Percentiles rank a stretch among this genome's conserved stretches.
phyloP scores from a whole-genome alignment of 2,797 vertebrate species.

The Enteromius fasciolatus region DNA sequence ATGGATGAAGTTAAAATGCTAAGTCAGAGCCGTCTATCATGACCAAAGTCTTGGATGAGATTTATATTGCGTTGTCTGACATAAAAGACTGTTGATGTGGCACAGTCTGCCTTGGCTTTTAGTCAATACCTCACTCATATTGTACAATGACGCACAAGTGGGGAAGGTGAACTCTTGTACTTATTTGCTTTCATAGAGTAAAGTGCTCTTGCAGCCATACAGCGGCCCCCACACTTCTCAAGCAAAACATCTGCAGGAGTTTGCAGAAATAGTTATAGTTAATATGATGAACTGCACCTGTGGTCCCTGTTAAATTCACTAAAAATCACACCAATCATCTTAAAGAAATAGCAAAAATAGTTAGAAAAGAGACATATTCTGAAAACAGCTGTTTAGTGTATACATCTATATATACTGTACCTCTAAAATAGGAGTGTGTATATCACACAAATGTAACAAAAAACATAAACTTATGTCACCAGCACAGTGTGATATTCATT shows the following conservation, averaged over 20 bases:
- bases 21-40: neutral
- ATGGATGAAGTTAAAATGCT: neutral
- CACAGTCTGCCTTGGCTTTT: neutral
- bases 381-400: neutral
- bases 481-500: neutral
- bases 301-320: neutral
- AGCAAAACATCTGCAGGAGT: neutral
- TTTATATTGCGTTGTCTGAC: neutral
- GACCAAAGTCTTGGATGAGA: constrained; percentile 17
- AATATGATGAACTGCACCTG: constrained; percentile 4
- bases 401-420: neutral
- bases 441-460: neutral
- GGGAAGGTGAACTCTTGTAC: neutral
- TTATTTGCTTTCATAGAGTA: constrained; percentile 12
- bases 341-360: neutral
- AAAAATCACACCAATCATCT: neutral
- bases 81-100: constrained; percentile 21
- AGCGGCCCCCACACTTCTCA: neutral
- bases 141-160: neutral
- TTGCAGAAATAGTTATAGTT: neutral
- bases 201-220: constrained; percentile 12
- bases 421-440: neutral
- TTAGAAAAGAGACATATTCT: neutral
- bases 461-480: neutral
- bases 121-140: neutral